A percentile compares a stretch with the other conserved stretches of the same genome.
Conservation (phyloP, 2,113 vertebrate species). For the Setophaga petechia region DNA sequence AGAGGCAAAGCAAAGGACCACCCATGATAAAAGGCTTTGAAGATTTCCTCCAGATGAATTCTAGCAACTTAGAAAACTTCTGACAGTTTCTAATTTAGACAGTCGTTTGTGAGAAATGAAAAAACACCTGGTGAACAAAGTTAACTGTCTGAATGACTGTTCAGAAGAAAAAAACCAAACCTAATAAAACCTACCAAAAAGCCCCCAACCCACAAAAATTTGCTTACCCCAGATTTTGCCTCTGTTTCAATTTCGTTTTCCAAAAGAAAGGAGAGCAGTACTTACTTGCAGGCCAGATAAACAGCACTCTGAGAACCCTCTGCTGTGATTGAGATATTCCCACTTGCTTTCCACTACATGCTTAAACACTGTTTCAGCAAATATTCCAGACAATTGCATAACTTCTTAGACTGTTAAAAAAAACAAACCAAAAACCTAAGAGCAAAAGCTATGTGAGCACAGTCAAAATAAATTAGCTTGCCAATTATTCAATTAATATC, state of each 20-base stretch:
- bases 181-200: neutral
- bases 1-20: slow-evolving; percentile 1
- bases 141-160: neutral
- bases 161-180: neutral
- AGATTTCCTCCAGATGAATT: neutral
- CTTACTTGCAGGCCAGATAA: neutral
- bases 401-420: neutral
- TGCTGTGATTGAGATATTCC: neutral
- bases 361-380: neutral
- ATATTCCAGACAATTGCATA: neutral
- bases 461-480: slow-evolving; percentile 8
- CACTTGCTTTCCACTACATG: neutral
- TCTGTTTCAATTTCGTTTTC: neutral
- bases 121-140: slow-evolving; percentile 42
- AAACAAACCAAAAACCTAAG: neutral
- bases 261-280: neutral
- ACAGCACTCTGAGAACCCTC: neutral
- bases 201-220: neutral
- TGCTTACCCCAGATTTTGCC: neutral
- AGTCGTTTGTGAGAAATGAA: slow-evolving; percentile 18
- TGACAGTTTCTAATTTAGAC: slow-evolving; percentile 9
- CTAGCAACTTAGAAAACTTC: neutral
- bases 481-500: slow-evolving; percentile 10
- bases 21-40: slow-evolving; percentile 28
- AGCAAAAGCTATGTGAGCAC: neutral